These are phyloP conservation scores for Drosophila macrospina DNA, from an alignment of 2,888 invertebrate species.

Conservation along the genomic window DNA sequence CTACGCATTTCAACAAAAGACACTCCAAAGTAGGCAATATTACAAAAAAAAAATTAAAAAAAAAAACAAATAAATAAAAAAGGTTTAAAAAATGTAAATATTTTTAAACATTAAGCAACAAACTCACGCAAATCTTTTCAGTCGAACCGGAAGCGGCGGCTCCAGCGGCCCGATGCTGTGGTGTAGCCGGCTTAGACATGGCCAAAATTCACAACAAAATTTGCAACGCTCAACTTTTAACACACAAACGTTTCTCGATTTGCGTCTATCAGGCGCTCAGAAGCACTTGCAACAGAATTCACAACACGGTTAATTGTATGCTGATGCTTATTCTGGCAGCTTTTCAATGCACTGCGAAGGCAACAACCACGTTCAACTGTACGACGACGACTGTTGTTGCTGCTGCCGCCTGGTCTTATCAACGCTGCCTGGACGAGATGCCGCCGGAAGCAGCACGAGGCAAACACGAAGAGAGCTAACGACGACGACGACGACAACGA, in stretches of 20 bases:
- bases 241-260: constrained; percentile 69
- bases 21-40: constrained; percentile 3
- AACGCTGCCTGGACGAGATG: constrained; percentile 39
- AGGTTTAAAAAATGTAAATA: not conserved
- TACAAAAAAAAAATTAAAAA: not conserved
- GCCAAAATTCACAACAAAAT: constrained; percentile 46
- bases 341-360: constrained; percentile 31
- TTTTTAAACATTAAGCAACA: not conserved
- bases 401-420: constrained; percentile 57
- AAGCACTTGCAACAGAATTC: constrained; percentile 39
- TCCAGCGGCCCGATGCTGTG: constrained; percentile 57
- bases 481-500: constrained; percentile 9
- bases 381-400: constrained; percentile 61
- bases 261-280: constrained; percentile 71
- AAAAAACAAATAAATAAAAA: not conserved
- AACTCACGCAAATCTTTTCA: constrained; percentile 76
- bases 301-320: constrained; percentile 22
- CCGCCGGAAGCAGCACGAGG: constrained; percentile 35
- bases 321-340: constrained; percentile 2
- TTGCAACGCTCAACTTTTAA: constrained; percentile 41
- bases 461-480: constrained; percentile 37
- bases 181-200: constrained; percentile 75
- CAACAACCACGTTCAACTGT: constrained; percentile 52
- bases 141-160: constrained; percentile 38
- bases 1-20: constrained; percentile 14